phyloP scores from a whole-genome alignment of 2,113 vertebrate genomes.

The Nematolebias whitei region DNA sequence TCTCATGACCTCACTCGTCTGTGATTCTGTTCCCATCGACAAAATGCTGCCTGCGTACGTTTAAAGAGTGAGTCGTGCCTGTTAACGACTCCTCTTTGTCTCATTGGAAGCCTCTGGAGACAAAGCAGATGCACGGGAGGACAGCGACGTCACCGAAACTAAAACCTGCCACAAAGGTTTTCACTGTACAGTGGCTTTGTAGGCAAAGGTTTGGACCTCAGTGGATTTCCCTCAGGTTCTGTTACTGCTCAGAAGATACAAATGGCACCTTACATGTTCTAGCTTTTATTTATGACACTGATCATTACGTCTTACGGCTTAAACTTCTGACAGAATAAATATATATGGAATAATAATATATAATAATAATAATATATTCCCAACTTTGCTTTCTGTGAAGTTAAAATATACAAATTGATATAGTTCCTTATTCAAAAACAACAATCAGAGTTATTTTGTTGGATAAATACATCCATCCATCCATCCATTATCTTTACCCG shows the following conservation, averaged over 20 bases:
- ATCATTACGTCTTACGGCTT: too few relatives aligned
- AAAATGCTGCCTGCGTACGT: slow-evolving; percentile 56
- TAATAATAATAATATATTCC: too few relatives aligned
- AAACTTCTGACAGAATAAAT: too few relatives aligned
- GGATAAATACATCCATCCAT: too few relatives aligned
- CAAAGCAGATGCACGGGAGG: slow-evolving; percentile 37
- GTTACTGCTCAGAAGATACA: slow-evolving; percentile 71
- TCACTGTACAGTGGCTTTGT: slow-evolving; percentile 47
- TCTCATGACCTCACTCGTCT: slow-evolving; percentile 57
- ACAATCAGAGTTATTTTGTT: too few relatives aligned
- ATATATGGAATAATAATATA: too few relatives aligned
- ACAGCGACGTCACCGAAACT: slow-evolving; percentile 41
- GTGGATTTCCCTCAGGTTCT: slow-evolving; percentile 74
- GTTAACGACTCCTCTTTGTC: slow-evolving; percentile 74
- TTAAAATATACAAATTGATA: too few relatives aligned
- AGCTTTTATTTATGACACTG: too few relatives aligned
- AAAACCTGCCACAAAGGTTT: slow-evolving; percentile 60
- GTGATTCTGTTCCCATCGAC: slow-evolving; percentile 65
- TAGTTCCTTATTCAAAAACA: too few relatives aligned
- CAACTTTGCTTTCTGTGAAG: too few relatives aligned
- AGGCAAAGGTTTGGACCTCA: slow-evolving; percentile 74
- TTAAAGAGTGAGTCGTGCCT: slow-evolving; percentile 66
- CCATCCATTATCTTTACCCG: too few relatives aligned
- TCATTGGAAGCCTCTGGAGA: slow-evolving; percentile 59
- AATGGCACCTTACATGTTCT: too few relatives aligned